Evolutionary conservation across 2,888 invertebrate species (phyloP), one percentile per base, ranked within the genome.

Genomic region (Chelonus formosanus): DNA sequence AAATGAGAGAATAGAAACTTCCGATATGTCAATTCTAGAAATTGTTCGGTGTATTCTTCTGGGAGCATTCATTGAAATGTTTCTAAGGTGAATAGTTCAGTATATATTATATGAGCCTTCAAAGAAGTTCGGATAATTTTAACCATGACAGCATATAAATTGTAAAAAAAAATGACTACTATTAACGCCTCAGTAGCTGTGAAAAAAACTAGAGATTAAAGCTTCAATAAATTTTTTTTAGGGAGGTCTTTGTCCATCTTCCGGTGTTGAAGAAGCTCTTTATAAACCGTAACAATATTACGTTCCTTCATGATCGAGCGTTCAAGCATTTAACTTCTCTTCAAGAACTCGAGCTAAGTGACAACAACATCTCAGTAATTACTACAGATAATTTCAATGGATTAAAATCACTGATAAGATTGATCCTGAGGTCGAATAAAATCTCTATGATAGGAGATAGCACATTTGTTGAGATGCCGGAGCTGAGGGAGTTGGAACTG

Each of bases 281-380:
- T 71, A 87, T 98, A 60, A 93, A 94, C 75, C 91, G 92, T 79
- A 98, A 98, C 85, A 92, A 92, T 80, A 88, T 98, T 73, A 91
- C 92, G 69, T 88, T 90, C 44, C 88, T 96, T 70, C 95, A 94
- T 75, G 94, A 95, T 70, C 92, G 92, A 70, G 92, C 97, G 32
- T 95, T 93, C 78, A 88, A 88, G 74, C 89, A 91, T 73, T 86
- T 93, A 80, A 88, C 89, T 62, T 90, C 92, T 76, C 86, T 97
- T 61, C 87, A 92, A 61, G 92, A 92, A 76, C 86, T 97, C 73
- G 94, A 96, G 83, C 85, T 97, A 78, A 93, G 92, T 80, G 88
- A 88, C 77, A 94, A 91, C 85, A 90, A 90, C 80, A 89, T 95
- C 74, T 89, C 89, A 78, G 89, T 91, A 72, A 85, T 94, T 78